phyloP scores from a whole-genome alignment of 2,797 vertebrate species.

The Selene dorsalis region DNA sequence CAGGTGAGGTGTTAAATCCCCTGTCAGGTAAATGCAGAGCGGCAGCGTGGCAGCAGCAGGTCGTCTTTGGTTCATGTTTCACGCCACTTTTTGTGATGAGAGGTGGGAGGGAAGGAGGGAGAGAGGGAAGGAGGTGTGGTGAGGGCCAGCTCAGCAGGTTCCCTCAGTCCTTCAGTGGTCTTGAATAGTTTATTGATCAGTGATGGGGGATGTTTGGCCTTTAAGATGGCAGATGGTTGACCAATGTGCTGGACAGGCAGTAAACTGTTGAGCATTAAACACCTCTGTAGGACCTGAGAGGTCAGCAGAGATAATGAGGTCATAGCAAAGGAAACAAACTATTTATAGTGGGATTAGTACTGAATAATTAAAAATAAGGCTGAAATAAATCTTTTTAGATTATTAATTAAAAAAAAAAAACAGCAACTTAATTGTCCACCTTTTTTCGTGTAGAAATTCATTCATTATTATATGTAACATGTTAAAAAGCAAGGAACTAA shows the following conservation, averaged over 20 bases:
- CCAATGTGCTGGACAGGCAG: slow-evolving; percentile 25
- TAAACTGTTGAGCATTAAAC: slow-evolving; percentile 49
- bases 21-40: not conserved
- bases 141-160: slow-evolving; percentile 13
- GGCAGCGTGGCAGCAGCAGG: slow-evolving; percentile 9
- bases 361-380: slow-evolving; percentile 3
- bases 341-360: not conserved
- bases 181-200: slow-evolving; percentile 62
- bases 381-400: not conserved
- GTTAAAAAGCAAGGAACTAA: too few relatives aligned
- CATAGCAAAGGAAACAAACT: not conserved
- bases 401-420: not conserved
- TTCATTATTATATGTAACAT: too few relatives aligned
- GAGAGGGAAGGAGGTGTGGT: not conserved
- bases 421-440: not conserved
- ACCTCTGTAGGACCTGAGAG: slow-evolving; percentile 34
- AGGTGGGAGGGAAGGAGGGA: not conserved
- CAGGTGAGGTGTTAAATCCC: slow-evolving; percentile 1
- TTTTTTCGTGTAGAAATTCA: too few relatives aligned
- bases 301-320: slow-evolving; percentile 31
- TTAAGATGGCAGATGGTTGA: slow-evolving; percentile 57
- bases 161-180: slow-evolving; percentile 19
- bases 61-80: slow-evolving; percentile 1
- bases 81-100: not conserved
- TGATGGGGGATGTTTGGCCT: slow-evolving; percentile 34